Base-by-base conservation (phyloP, 2,113 vertebrate genomes). In the Nematolebias whitei region DNA sequence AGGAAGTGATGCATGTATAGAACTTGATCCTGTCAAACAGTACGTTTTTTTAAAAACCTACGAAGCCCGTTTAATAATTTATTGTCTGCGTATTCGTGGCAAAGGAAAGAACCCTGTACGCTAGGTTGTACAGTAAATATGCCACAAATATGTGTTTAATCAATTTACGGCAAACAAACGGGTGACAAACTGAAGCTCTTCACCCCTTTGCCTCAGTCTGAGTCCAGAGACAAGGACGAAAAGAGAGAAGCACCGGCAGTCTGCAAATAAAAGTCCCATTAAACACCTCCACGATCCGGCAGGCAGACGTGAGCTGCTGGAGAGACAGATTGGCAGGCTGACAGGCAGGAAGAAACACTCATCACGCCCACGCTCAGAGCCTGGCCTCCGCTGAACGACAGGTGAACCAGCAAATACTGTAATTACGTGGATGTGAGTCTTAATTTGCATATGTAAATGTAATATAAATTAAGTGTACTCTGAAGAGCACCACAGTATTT, bases 401-500 rank as follows among this genome's bases (percentile, higher is more conserved):
- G 76, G 76, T 81, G 74, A 85, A 72, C 57, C 67, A 58, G 61
- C 64, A 84, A 78, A 79, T 78, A 76, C 67, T 68, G 60, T 82
- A 83, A 85, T 86, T 79, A 89, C 65, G 61, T 71, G 79, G 63
- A 70, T 59, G 56, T 56, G 67, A 86, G 87, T 85, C n/a, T 61
- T 24, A 67, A 83, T 85, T 51, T 68, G 58, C 77, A 83, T 86
- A 83, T 88, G 84, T 73, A 85, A 81, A 88, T 86, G 6, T 39
- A 47, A 84, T 80, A 79, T 79, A 79, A 85, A 86, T 87, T 2
- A 78, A 78, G 63, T 51, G 69, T 52, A 52, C 63, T 69, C 68
- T 80, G 61, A 75, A 82, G 80, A 75, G 62, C 51, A 63, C 59
- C 71, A 55, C 68, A 6, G 63, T 18, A 78, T 75, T 61, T 83